Percentiles rank a stretch among this genome's conserved stretches.
Conservation (phyloP, 2,888 invertebrate genomes). For the Willowsia nigromaculata region DNA sequence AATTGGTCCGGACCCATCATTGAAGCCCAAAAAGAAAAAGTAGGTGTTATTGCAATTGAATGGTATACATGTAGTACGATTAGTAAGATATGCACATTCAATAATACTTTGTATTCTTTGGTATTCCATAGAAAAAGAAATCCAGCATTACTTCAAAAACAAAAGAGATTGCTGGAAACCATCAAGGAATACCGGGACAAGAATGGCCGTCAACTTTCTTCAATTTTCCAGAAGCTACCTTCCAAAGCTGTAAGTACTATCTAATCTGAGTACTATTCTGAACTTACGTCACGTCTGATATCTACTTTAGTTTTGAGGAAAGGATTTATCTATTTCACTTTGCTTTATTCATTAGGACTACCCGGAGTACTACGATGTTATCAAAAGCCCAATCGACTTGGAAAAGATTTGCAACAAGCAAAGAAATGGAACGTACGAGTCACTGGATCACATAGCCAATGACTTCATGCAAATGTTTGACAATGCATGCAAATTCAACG, state of each 20-base stretch:
- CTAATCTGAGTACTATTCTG: no score
- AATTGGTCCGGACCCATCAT: slow-evolving; percentile 83
- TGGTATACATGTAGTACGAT: background rate
- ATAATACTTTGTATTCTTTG: background rate
- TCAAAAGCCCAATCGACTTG: slow-evolving; percentile 97
- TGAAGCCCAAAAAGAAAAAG: slow-evolving; percentile 76
- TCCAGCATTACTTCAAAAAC: slow-evolving; percentile 85
- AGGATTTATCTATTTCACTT: background rate
- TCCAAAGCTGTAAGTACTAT: slow-evolving; percentile 86
- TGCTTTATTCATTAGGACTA: slow-evolving; percentile 85
- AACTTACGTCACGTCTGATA: no score
- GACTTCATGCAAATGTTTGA: slow-evolving; percentile 97
- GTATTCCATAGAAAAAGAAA: slow-evolving; percentile 79
- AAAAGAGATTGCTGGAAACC: slow-evolving; percentile 92
- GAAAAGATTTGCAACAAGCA: slow-evolving; percentile 94
- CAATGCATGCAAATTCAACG: slow-evolving; percentile 98
- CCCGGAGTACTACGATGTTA: slow-evolving; percentile 98
- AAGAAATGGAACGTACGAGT: slow-evolving; percentile 88
- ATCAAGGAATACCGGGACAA: slow-evolving; percentile 93
- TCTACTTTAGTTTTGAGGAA: no score
- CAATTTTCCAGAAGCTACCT: slow-evolving; percentile 96
- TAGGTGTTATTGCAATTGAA: no score
- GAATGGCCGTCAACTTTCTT: slow-evolving; percentile 93
- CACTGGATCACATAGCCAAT: slow-evolving; percentile 91
- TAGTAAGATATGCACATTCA: background rate